Base-by-base conservation (phyloP, 2,888 invertebrate species). In the Lepidochitona cinerea region DNA sequence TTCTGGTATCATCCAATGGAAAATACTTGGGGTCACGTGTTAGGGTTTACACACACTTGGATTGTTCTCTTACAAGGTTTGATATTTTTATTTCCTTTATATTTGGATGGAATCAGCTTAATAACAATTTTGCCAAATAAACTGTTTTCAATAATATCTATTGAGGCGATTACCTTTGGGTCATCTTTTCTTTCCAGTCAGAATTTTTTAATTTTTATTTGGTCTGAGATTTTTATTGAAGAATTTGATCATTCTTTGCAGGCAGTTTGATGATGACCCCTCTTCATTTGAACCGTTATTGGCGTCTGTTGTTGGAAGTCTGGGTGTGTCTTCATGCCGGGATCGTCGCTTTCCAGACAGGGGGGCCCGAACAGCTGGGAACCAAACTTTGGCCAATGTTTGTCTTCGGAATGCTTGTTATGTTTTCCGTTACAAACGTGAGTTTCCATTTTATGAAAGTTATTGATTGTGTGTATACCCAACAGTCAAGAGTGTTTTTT, bases 1-100 rank as follows among this genome's bases (percentile, higher is more conserved):
- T 81, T 81, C 68, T 81, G 81, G 81, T 81, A 81, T 37, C 81
- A 81, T 59, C 81, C 81, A 7, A 78, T 81, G 79, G 81, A 81
- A 67, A 81, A 80, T 70, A 81, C 81, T 0, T 70, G 68, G 72
- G 81, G 81, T 4, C 81, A 81, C 68, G 81, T 73, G 4, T 64
- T 79, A 64, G 81, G 81, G 1, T 77, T 79, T 65, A 41, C 74
- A 18, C 74, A 80, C 64, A 79, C 79, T 3, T 81, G 75, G 75
- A 68, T 81, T 26, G 72, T 81, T 35, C 70, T 80, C 69, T 68
- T 81, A 35, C 81, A 81, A 78, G 81, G 80, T 79, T 76, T 33
- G 14, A 12, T 9, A 41, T 41, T 41, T 41, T n/a, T n/a, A n/a
- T n/a, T n/a, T n/a, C n/a, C n/a, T n/a, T n/a, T n/a, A n/a, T n/a